phyloP scores from a whole-genome alignment of 2,113 vertebrate genomes.

The Cinclus cinclus region DNA sequence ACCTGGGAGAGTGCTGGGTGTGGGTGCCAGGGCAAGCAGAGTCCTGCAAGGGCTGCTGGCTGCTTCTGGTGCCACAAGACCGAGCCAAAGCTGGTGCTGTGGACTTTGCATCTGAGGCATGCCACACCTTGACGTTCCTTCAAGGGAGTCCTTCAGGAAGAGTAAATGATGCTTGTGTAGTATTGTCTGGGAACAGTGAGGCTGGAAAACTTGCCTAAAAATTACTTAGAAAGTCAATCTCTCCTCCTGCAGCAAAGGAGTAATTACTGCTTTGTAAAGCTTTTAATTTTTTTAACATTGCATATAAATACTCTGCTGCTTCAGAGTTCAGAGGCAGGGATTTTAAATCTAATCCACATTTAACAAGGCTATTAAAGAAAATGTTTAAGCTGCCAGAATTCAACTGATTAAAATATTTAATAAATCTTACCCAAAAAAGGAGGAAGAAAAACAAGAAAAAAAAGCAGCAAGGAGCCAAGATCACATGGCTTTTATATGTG shows the following conservation, averaged over 20 bases:
- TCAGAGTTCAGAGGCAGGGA: slow-evolving; percentile 68
- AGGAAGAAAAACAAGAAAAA: background rate
- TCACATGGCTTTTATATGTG: slow-evolving; percentile 23
- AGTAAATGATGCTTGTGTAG: background rate
- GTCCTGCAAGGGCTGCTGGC: background rate
- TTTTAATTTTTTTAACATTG: slow-evolving; percentile 35
- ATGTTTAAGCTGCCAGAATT: slow-evolving; percentile 72
- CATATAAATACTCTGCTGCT: slow-evolving; percentile 52
- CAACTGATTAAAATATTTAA: slow-evolving; percentile 77
- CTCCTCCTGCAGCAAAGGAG: background rate
- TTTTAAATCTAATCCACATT: slow-evolving; percentile 76
- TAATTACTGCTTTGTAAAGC: slow-evolving; percentile 52
- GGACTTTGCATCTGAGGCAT: rapidly evolving
- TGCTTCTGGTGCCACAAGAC: rapidly evolving
- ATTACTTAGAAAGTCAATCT: background rate
- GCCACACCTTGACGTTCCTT: background rate
- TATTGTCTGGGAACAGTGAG: background rate
- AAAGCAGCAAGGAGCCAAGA: slow-evolving; percentile 6
- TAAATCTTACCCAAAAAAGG: slow-evolving; percentile 54
- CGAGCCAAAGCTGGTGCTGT: background rate
- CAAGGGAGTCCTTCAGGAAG: background rate
- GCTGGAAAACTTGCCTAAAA: slow-evolving; percentile 18
- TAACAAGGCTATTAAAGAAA: slow-evolving; percentile 77
- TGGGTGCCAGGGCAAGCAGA: rapidly evolving
- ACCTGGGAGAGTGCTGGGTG: rapidly evolving